Conservation (phyloP, 2,113 vertebrate genomes). For the Brachyhypopomus gauderio region DNA sequence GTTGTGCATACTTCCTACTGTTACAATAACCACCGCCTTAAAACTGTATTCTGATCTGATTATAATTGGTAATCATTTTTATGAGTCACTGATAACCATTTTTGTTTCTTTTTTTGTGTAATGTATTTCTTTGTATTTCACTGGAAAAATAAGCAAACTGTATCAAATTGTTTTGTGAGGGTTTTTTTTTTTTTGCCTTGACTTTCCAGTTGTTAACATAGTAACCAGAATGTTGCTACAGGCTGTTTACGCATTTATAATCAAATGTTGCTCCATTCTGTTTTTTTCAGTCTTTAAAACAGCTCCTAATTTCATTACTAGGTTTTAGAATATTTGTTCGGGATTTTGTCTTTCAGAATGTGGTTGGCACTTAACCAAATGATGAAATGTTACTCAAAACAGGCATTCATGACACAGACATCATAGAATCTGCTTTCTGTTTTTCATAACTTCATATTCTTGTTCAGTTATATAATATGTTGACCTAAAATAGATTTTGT, state of each 20-base stretch:
- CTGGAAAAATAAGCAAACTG: constrained; percentile 30
- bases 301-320: constrained; percentile 17
- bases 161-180: constrained; percentile 9
- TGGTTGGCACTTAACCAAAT: constrained; percentile 38
- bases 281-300: constrained; percentile 13
- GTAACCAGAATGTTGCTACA: background rate
- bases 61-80: constrained; percentile 18
- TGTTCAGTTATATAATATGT: constrained; percentile 53
- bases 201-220: constrained; percentile 18
- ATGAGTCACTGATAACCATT: constrained; percentile 21
- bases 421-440: background rate
- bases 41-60: constrained; percentile 11
- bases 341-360: constrained; percentile 35
- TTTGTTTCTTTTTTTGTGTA: background rate
- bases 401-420: constrained; percentile 8
- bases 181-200: constrained; percentile 20
- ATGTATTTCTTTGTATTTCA: constrained; percentile 38
- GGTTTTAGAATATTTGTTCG: constrained; percentile 23
- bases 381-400: constrained; percentile 19
- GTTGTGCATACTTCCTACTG: background rate
- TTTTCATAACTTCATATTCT: constrained; percentile 46
- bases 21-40: background rate
- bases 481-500: constrained; percentile 36
- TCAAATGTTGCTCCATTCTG: constrained; percentile 25
- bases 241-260: constrained; percentile 26